phyloP scores from a whole-genome alignment of 1,140 invertebrate genomes.

The Dendroctonus valens region DNA sequence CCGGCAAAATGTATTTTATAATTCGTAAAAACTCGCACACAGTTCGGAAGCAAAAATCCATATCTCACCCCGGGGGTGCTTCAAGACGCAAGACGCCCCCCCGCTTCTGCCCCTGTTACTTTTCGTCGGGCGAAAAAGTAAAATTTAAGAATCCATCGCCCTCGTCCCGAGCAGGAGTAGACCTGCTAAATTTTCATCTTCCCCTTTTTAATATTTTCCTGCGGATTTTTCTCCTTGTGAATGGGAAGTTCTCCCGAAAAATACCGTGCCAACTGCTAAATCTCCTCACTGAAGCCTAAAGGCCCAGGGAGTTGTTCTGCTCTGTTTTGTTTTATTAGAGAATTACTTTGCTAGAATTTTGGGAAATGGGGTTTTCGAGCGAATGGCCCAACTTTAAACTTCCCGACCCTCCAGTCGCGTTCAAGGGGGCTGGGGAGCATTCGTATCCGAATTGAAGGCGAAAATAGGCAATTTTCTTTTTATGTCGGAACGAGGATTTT shows the following conservation, averaged over 20 bases:
- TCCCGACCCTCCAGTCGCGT: too few relatives aligned
- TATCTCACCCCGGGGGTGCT: constrained; percentile 45
- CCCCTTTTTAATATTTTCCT: constrained; percentile 34
- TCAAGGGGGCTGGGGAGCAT: too few relatives aligned
- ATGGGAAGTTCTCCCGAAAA: constrained; percentile 17
- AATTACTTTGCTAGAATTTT: too few relatives aligned
- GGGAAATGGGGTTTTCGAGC: too few relatives aligned
- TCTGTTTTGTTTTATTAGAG: too few relatives aligned
- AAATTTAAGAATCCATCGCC: constrained; percentile 52
- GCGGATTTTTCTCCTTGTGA: constrained; percentile 9
- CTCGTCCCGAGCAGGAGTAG: constrained; percentile 37
- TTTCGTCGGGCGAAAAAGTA: constrained; percentile 52
- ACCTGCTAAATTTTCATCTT: constrained; percentile 37
- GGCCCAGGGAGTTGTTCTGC: too few relatives aligned
- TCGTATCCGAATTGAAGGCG: constrained; percentile 17
- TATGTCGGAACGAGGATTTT: constrained; percentile 45
- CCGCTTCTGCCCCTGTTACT: constrained; percentile 45
- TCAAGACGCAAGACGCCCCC: constrained; percentile 12
- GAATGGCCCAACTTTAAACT: too few relatives aligned
- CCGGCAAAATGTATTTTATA: constrained; percentile 47
- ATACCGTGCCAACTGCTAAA: not conserved
- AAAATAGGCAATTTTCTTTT: constrained; percentile 53
- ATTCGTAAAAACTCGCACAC: constrained; percentile 48
- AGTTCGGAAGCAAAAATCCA: constrained; percentile 50
- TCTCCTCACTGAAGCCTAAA: too few relatives aligned